phyloP scores from a whole-genome alignment of 2,797 vertebrate species.

The Acomys russatus region DNA sequence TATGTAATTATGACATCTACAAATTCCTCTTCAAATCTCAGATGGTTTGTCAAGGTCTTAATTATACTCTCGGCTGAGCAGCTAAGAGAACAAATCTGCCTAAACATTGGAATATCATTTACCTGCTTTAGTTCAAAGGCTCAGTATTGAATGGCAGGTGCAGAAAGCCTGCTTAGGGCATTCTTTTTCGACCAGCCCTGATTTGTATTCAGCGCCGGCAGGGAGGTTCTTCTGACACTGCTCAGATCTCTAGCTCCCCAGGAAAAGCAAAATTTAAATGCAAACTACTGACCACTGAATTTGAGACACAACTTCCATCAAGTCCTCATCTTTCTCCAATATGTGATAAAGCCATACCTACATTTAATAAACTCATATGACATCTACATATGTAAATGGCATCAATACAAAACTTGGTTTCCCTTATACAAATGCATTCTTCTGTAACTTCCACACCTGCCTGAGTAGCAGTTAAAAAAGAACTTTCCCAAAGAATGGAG shows the following conservation, averaged over 20 bases:
- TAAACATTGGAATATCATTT: constrained; percentile 63
- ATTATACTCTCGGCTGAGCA: constrained; percentile 40
- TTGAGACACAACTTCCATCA: constrained; percentile 65
- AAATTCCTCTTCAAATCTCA: constrained; percentile 64
- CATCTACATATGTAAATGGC: neutral
- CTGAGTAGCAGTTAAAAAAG: constrained; percentile 48
- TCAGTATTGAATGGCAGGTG: constrained; percentile 68
- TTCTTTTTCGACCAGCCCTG: neutral
- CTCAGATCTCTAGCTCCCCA: neutral
- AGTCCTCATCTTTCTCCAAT: constrained; percentile 74
- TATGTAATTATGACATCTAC: constrained; percentile 42
- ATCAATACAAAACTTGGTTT: constrained; percentile 25
- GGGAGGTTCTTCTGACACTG: constrained; percentile 20
- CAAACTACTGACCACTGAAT: constrained; percentile 61
- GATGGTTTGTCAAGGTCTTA: constrained; percentile 53
- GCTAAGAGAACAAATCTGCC: constrained; percentile 46
- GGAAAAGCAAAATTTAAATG: constrained; percentile 79
- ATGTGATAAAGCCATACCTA: constrained; percentile 76
- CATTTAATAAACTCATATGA: constrained; percentile 28
- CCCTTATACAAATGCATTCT: constrained; percentile 53
- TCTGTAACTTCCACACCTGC: neutral
- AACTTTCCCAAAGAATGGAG: neutral
- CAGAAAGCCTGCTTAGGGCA: constrained; percentile 57
- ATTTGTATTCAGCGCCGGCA: constrained; percentile 65
- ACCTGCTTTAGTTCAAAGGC: constrained; percentile 57